Conservation (phyloP, 2,888 invertebrate genomes). For the Sthenelais limicola region DNA sequence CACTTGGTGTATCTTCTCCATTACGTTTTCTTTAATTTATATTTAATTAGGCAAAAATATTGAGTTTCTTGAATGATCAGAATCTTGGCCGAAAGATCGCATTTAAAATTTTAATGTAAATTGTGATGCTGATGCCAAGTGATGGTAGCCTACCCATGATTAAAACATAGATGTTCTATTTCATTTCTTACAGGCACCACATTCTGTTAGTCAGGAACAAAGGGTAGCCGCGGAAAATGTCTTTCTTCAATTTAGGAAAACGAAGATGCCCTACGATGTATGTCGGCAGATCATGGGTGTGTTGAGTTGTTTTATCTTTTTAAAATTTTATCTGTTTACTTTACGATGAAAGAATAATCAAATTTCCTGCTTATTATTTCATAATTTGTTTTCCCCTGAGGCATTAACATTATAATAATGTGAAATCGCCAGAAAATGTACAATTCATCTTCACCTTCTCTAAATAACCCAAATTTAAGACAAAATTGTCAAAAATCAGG, state of each 20-base stretch:
- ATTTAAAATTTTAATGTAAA: not conserved
- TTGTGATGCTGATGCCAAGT: not conserved
- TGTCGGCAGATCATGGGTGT: slow-evolving; percentile 83
- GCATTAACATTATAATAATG: no score
- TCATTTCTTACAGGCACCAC: slow-evolving; percentile 80
- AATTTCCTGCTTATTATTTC: no score
- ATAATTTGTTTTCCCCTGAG: no score
- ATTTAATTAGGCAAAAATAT: not conserved
- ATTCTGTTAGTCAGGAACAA: slow-evolving; percentile 83
- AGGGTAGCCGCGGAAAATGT: slow-evolving; percentile 86
- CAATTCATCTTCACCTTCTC: no score
- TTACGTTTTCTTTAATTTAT: no score
- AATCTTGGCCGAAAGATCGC: not conserved
- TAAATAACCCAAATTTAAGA: no score
- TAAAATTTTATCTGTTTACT: no score
- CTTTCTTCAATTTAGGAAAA: slow-evolving; percentile 86
- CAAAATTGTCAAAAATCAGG: no score
- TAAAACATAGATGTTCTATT: not conserved
- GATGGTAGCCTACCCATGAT: not conserved
- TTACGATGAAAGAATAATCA: no score
- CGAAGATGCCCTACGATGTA: slow-evolving; percentile 85
- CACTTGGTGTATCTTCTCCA: no score
- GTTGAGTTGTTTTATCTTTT: no score
- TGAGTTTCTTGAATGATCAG: not conserved
- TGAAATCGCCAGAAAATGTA: no score